Conservation (phyloP, 2,797 vertebrate genomes). For the Mus caroli region DNA sequence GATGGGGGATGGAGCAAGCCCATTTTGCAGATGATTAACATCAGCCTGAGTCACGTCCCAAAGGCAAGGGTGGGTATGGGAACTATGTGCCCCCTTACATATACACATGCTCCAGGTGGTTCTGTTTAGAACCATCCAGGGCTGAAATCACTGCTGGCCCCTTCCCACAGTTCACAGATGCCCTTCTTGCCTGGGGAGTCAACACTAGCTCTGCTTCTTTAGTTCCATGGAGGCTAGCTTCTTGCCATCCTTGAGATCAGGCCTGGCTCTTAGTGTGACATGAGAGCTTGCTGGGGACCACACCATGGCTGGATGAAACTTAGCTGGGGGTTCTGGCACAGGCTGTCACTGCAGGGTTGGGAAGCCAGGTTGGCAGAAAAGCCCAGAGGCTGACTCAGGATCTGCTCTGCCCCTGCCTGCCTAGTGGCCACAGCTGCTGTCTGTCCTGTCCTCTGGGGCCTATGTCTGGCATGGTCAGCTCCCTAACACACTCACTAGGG, state of each 20-base stretch:
- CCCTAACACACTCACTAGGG: conserved; percentile 16
- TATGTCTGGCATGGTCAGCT: conserved; percentile 38
- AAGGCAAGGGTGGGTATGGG: conserved; percentile 60
- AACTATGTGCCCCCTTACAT: not conserved
- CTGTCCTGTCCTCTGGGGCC: conserved; percentile 46
- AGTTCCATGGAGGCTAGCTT: conserved; percentile 24
- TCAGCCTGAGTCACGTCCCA: conserved; percentile 68
- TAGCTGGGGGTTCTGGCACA: conserved; percentile 73
- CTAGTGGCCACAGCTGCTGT: conserved; percentile 67
- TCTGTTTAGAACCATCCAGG: conserved; percentile 67
- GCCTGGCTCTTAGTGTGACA: conserved; percentile 47
- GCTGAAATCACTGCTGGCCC: conserved; percentile 62
- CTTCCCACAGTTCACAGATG: not conserved
- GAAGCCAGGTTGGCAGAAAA: conserved; percentile 71
- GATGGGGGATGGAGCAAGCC: conserved; percentile 8
- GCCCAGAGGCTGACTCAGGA: conserved; percentile 70
- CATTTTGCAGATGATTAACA: conserved; percentile 65
- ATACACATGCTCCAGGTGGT: conserved; percentile 60
- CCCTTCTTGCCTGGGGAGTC: not conserved
- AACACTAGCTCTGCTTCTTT: not conserved
- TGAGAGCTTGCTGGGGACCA: conserved; percentile 65
- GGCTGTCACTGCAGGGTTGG: conserved; percentile 29
- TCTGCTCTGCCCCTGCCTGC: conserved; percentile 49
- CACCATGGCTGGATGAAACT: conserved; percentile 58
- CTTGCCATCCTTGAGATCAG: not conserved